Evolutionary conservation across 2,888 invertebrate species (phyloP), one percentile per base, ranked within the genome.

Genomic region (Heliconius ethilla): DNA sequence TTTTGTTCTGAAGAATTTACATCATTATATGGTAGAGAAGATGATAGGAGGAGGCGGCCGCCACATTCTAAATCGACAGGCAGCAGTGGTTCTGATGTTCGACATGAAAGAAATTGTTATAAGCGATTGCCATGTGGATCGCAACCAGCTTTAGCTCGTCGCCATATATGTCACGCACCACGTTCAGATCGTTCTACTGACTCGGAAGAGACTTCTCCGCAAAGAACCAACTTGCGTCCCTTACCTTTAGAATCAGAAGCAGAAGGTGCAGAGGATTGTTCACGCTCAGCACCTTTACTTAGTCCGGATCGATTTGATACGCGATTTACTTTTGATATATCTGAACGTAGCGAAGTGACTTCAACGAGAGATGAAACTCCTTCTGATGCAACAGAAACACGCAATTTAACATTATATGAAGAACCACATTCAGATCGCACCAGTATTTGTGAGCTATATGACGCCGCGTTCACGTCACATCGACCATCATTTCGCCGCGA

Each of bases 1-100:
- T 95, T 95, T 85, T 95, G 95, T 83, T 95, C 95, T 1, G 95
- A 95, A 83, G 95, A 95, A 79, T 95, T 95, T 81, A 94, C 93
- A 27, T 95, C 95, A 0, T 83, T 95, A 10, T 95, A 95, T 78
- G 95, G 95, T 65, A 89, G 94, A 40, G 93, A 94, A 67, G 91
- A 92, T 63, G 87, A 89, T 80, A 87, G 92, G 63, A 90, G 92
- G 15, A 89, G 91, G 22, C 89, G 90, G 9, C 91, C 92, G 6
- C 92, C 93, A n/a, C 93, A 93, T 82, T 94, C 93, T 9, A 93
- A 94, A 83, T 94, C 94, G 9, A 93, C 93, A 2, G 94, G 94
- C 63, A 94, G 94, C 80, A 95, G 94, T 79, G 94, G 94, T 25
- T 94, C 94, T 4, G 94, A 94, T 82, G 92, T 94, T 70, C 87